A percentile compares a stretch with the other conserved stretches of the same genome.
Conservation (phyloP, 2,113 vertebrate species). For the Dinomys branickii region DNA sequence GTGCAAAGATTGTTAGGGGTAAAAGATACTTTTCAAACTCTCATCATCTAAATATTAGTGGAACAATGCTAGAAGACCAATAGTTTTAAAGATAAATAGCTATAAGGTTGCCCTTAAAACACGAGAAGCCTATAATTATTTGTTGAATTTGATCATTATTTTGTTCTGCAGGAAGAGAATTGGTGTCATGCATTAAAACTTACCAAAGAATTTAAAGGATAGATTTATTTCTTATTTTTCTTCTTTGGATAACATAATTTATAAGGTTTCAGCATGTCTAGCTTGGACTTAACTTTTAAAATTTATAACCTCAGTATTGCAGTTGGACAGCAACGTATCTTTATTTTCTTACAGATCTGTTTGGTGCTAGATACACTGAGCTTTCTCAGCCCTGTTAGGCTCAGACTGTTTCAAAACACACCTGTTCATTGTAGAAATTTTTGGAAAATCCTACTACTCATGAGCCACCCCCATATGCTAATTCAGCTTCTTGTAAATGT, state of each 20-base stretch:
- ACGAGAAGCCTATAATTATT: background rate
- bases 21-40: conserved; percentile 27
- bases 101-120: background rate
- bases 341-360: conserved; percentile 50
- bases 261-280: background rate
- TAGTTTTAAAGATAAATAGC: background rate
- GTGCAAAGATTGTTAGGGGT: background rate
- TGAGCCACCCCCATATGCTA: background rate
- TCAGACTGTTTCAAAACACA: conserved; percentile 50
- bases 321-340: background rate
- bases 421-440: conserved; percentile 45
- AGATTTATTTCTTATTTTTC: background rate
- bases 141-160: conserved; percentile 30
- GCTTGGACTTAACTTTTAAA: background rate
- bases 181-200: background rate
- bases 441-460: background rate
- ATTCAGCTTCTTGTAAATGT: conserved; percentile 43
- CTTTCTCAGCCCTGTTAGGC: conserved; percentile 1
- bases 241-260: background rate
- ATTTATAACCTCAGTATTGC: background rate
- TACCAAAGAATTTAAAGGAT: background rate
- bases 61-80: background rate
- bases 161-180: background rate
- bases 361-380: background rate
- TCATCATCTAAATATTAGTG: background rate